Evolutionary conservation across 2,113 vertebrate genomes (phyloP).

Genomic region (Megalops atlanticus): DNA sequence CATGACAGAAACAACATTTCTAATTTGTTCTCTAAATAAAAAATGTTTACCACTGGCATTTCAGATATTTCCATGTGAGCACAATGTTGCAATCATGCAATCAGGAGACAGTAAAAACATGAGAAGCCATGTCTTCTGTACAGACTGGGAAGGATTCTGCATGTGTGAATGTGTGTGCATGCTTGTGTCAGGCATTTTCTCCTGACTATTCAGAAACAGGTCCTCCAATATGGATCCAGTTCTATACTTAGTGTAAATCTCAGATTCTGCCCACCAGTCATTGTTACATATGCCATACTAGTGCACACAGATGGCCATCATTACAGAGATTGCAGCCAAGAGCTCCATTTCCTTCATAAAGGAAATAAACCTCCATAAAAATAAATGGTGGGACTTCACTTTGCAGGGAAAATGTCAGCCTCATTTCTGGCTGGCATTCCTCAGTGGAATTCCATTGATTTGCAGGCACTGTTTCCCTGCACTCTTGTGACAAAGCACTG

Average conservation of each 20-base stretch:
- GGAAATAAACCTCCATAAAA: neutral
- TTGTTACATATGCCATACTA: neutral
- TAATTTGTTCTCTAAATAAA: neutral
- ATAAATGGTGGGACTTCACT: neutral
- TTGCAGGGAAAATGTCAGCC: neutral
- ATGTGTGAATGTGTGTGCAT: neutral
- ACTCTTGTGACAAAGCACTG: neutral
- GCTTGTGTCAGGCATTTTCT: neutral
- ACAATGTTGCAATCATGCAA: neutral
- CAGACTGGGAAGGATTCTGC: neutral
- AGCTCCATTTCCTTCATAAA: neutral
- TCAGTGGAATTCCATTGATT: neutral
- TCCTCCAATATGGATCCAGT: neutral
- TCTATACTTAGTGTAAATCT: neutral
- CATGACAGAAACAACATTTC: neutral
- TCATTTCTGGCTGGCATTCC: neutral
- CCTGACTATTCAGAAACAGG: neutral
- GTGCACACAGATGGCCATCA: neutral
- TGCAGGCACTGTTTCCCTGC: neutral
- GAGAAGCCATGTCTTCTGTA: no score
- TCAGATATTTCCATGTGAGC: neutral
- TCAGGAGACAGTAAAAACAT: neutral
- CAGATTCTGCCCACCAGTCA: neutral
- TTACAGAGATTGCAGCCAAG: neutral
- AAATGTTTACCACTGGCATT: neutral